Percentiles rank a stretch among this genome's conserved stretches.
Evolutionary conservation across 2,113 vertebrate genomes (phyloP).

Genomic region (Eclectus roratus): DNA sequence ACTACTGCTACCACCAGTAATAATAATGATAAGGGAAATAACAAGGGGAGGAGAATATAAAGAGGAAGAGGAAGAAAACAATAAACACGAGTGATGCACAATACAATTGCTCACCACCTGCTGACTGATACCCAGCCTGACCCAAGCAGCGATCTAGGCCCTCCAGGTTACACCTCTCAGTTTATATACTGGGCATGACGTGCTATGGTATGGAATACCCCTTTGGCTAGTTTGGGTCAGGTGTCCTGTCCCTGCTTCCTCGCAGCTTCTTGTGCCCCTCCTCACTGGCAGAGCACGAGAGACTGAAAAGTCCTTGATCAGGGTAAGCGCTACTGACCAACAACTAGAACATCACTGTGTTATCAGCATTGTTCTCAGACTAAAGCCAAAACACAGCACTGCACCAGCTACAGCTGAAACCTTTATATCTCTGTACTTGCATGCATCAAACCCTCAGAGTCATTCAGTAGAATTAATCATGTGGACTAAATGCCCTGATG

Average conservation of each 20-base stretch:
- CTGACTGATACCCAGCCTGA: background rate
- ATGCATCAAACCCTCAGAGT: background rate
- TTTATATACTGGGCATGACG: background rate
- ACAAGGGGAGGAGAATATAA: background rate
- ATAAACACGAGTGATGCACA: background rate
- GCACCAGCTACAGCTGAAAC: background rate
- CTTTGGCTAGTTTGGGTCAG: background rate
- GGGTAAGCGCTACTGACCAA: background rate
- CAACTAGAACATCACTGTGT: background rate
- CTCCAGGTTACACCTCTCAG: background rate
- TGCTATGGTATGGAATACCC: background rate
- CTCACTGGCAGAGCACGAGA: background rate
- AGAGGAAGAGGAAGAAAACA: background rate
- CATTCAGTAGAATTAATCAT: background rate
- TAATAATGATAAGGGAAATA: background rate
- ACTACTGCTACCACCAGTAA: background rate
- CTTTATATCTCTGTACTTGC: background rate
- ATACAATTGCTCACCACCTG: background rate
- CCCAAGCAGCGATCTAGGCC: too few species aligned
- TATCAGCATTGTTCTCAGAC: background rate
- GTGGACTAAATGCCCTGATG: background rate
- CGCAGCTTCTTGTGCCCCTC: background rate
- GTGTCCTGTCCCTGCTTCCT: background rate
- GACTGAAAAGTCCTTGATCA: background rate
- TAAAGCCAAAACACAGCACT: background rate